Conservation (phyloP, 2,113 vertebrate genomes). For the Clinocottus analis region DNA sequence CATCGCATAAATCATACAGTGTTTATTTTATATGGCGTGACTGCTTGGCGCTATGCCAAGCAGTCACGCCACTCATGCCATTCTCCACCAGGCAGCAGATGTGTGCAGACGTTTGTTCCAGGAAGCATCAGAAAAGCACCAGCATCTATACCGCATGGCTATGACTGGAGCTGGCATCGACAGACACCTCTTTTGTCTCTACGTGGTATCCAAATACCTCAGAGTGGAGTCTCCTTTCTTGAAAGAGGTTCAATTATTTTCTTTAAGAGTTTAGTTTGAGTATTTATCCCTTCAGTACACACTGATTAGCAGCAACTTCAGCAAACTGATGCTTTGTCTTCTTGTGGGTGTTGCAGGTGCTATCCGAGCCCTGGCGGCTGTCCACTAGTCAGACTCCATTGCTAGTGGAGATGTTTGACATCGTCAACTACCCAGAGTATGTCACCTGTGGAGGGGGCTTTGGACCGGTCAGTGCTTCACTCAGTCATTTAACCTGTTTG, state of each 20-base stretch:
- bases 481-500: not conserved
- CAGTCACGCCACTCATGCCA: not conserved
- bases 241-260: slow-evolving; percentile 78
- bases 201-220: slow-evolving; percentile 87
- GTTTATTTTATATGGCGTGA: no score
- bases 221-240: slow-evolving; percentile 86
- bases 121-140: slow-evolving; percentile 86
- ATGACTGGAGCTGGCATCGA: slow-evolving; percentile 89
- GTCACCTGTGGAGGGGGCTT: slow-evolving; percentile 92
- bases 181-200: slow-evolving; percentile 91
- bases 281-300: not conserved
- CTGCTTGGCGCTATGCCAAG: not conserved
- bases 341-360: slow-evolving; percentile 80
- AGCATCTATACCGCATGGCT: slow-evolving; percentile 85
- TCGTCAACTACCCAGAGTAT: slow-evolving; percentile 88
- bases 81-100: slow-evolving; percentile 79
- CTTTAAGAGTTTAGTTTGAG: not conserved
- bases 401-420: slow-evolving; percentile 88
- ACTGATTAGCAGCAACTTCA: not conserved
- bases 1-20: not conserved
- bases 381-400: slow-evolving; percentile 91
- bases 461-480: slow-evolving; percentile 86
- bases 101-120: slow-evolving; percentile 83
- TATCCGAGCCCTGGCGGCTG: slow-evolving; percentile 89
- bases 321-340: not conserved